Evolutionary conservation across 2,888 invertebrate species (phyloP), one percentile per base, ranked within the genome.

Genomic region (Platycheirus albimanus): DNA sequence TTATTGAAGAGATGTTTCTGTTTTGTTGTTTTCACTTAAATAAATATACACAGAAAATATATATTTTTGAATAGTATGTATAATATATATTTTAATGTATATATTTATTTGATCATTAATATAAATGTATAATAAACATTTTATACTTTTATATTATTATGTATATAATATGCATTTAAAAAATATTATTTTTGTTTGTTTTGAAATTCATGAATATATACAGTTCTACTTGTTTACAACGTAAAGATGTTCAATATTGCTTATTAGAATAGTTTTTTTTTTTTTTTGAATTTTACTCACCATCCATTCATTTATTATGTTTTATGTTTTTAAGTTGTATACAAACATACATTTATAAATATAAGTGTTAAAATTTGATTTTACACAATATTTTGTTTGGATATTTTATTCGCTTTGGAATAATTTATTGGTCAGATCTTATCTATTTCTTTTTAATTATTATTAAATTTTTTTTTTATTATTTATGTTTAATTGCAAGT

Each of bases 401-500:
- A 74, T 83, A 83, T 74, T 43, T 74, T 83, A 77, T 78, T 67
- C 49, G 54, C 28, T 72, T 77, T 80, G 84, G 83, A 86, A 85
- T 85, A 85, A 86, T 86, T n/a, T n/a, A 86, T 86, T 86, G 85
- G 85, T 86, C 85, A 86, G 81, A 85, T 86, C 81, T 85, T 85
- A 85, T 85, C 74, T 79, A 75, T 74, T 78, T 69, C 54, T 63
- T 74, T 72, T 66, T 66, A 69, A 38, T 56, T 51, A n/a, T n/a
- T n/a, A n/a, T n/a, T n/a, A n/a, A n/a, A n/a, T n/a, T n/a, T n/a
- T n/a, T n/a, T n/a, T n/a, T n/a, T n/a, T n/a, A n/a, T n/a, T n/a
- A n/a, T n/a, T n/a, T n/a, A n/a, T n/a, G 67, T 56, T 85, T 85
- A 85, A 85, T 83, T 85, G 81, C 79, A 85, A 38, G 15, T 58